Conservation (phyloP, 2,113 vertebrate genomes). For the Psettodes erumei region DNA sequence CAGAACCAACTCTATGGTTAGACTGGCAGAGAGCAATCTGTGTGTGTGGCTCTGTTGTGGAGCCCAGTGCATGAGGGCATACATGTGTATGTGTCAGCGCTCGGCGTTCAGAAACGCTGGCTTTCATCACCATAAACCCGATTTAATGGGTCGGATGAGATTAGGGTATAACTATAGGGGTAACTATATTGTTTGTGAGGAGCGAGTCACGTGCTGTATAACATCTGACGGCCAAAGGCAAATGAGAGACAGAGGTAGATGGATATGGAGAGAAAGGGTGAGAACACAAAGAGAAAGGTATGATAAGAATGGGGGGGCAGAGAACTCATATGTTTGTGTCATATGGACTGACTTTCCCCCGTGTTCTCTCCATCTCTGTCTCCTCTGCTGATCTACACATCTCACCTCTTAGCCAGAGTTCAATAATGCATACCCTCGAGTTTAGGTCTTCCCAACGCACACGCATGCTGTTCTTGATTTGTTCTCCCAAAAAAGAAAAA, state of each 20-base stretch:
- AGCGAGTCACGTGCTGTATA: constrained; percentile 39
- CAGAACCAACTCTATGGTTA: constrained; percentile 53
- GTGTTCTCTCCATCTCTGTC: not conserved
- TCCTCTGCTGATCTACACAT: constrained; percentile 2
- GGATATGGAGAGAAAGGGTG: not conserved
- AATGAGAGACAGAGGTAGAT: not conserved
- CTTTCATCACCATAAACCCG: constrained; percentile 28
- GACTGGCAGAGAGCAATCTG: constrained; percentile 21
- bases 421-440: not conserved
- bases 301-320: constrained; percentile 12
- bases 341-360: constrained; percentile 4
- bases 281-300: constrained; percentile 8
- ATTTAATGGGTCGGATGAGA: constrained; percentile 46
- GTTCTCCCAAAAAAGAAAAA: not conserved
- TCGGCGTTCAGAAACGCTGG: constrained; percentile 29
- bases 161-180: constrained; percentile 31
- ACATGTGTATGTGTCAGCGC: constrained; percentile 30
- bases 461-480: constrained; percentile 2
- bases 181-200: constrained; percentile 15
- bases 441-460: not conserved
- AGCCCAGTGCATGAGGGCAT: no score
- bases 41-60: constrained; percentile 2
- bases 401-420: not conserved
- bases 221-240: constrained; percentile 6
- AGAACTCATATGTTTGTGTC: constrained; percentile 3